These are phyloP conservation scores for Euura lappo DNA, from an alignment of 1,140 invertebrate species.

Conservation along the genomic window DNA sequence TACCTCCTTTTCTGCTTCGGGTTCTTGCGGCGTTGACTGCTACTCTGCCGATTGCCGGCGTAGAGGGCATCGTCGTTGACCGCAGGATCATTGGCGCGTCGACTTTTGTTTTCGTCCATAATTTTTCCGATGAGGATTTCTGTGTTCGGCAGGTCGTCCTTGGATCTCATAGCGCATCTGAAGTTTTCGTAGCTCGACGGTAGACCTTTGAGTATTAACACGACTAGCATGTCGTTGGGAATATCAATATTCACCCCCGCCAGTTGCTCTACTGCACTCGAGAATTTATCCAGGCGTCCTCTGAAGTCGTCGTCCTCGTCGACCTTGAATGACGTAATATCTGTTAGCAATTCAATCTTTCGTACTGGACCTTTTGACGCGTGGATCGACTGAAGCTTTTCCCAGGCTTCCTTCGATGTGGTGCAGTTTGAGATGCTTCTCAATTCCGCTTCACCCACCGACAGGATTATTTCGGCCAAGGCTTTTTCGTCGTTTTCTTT, in stretches of 20 bases:
- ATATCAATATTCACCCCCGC: conserved; percentile 9
- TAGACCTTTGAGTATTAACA: conserved; percentile 16
- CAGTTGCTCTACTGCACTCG: conserved; percentile 16
- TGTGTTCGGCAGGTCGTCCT: conserved; percentile 9
- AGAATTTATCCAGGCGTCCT: conserved; percentile 5
- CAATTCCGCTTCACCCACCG: not conserved
- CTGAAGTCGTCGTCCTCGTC: conserved; percentile 14
- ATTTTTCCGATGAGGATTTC: conserved; percentile 13
- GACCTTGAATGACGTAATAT: conserved; percentile 10
- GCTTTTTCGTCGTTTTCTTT: not conserved
- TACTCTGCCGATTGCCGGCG: no score
- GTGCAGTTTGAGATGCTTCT: conserved; percentile 7
- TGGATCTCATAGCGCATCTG: conserved; percentile 15
- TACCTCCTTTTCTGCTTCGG: no score
- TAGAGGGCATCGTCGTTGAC: no score
- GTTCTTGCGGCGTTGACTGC: no score
- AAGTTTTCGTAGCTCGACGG: conserved; percentile 17
- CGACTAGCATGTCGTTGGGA: conserved; percentile 15
- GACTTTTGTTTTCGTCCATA: no score
- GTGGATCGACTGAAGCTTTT: conserved; percentile 35
- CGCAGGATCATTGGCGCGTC: no score
- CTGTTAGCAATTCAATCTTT: conserved; percentile 18
- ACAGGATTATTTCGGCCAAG: not conserved
- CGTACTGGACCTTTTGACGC: not conserved
- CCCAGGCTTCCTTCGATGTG: conserved; percentile 49